Evolutionary conservation across 64 coral and sea anemone species (phyloP).

Genomic region (Stylophora pistillata): DNA sequence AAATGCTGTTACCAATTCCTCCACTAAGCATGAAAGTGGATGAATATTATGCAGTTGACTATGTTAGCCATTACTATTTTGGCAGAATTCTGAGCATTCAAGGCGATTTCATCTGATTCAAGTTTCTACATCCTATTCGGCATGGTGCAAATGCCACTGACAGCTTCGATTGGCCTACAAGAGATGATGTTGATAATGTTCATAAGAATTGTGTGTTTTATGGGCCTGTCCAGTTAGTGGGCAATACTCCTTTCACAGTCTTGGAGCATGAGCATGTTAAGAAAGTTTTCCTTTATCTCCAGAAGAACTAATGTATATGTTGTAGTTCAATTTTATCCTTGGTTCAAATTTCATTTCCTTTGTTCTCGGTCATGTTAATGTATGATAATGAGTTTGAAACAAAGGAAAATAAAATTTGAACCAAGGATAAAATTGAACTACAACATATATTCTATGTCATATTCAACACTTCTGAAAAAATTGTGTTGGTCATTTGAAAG

Average conservation of each 20-base stretch:
- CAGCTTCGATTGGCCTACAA: conserved; percentile 61
- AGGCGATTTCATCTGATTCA: conserved; percentile 31
- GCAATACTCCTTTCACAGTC: conserved; percentile 62
- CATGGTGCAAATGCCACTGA: background rate
- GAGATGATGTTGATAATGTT: conserved; percentile 36
- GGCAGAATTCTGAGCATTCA: conserved; percentile 45
- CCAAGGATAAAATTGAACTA: no score
- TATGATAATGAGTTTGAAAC: no score
- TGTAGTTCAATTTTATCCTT: no score
- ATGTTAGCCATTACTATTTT: conserved; percentile 69
- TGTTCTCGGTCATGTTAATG: no score
- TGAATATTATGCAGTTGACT: conserved; percentile 13
- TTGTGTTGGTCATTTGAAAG: background rate
- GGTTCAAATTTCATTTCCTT: no score
- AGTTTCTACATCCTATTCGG: conserved; percentile 63
- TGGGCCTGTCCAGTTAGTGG: conserved; percentile 53
- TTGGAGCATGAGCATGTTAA: background rate
- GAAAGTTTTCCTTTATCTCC: conserved; percentile 2
- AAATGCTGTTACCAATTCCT: conserved; percentile 1
- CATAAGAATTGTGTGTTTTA: conserved; percentile 60
- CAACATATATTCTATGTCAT: background rate
- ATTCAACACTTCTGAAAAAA: background rate
- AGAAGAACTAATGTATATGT: no score
- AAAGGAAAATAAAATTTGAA: no score
- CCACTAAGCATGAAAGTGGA: background rate